Base-by-base conservation (phyloP, 1,140 invertebrate genomes). In the Zophobas morio region DNA sequence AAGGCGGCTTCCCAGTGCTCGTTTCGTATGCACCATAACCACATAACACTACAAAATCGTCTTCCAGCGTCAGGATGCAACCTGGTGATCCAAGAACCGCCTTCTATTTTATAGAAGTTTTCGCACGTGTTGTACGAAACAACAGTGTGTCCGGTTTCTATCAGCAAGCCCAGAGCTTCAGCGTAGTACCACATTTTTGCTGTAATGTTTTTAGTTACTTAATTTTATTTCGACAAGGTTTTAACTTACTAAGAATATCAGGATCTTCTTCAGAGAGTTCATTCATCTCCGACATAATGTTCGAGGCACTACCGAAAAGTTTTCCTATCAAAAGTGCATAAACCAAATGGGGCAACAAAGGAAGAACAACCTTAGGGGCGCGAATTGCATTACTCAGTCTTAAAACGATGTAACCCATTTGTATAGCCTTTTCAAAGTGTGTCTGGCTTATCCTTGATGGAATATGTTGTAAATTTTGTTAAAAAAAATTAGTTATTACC, bases 161-260 rank as follows among this genome's bases (percentile, higher is more conserved):
- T 78, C 70, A 88, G 84, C 32, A 89, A 79, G 39, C 87, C 86
- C 1, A 88, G 77, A 60, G 87, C 87, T 2, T 88, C 79, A 0
- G 87, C 85, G 77, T 87, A 88, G 77, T 88, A 90, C 89, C 88
- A 89, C n/a, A 79, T 78, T 74, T 51, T 78, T 63, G 77, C 83
- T 83, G 36, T 2, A 20, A 20, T 20, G 20, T 20, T 20, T 20
- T 20, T 20, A 20, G 20, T 20, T 20, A 20, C 20, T 20, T 20
- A 20, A 20, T 20, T 20, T 20, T 20, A 20, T 20, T 20, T 57
- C 37, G 39, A 53, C 54, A 6, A 39, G 70, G 36, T 34, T 32
- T 20, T 85, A 80, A 81, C 20, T 20, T 20, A 76, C 87, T 86
- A 1, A 87, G 88, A 81, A 87, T 88, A 79, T 89, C 88, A 42